Evolutionary conservation across 1,140 invertebrate genomes (phyloP).

Genomic region (Ceratina japonica): DNA sequence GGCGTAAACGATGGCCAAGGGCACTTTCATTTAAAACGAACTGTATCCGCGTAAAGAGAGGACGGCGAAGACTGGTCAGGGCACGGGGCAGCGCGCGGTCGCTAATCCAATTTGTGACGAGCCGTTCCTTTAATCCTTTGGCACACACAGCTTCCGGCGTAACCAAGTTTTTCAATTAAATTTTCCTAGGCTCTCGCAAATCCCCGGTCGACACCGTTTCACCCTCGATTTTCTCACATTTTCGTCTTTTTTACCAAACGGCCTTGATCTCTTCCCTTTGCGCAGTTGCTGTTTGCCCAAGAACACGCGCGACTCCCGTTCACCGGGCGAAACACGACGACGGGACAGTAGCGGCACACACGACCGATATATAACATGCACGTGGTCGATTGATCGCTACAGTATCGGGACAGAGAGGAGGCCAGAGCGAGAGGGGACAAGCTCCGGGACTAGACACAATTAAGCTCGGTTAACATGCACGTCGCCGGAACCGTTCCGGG

Average conservation of each 20-base stretch:
- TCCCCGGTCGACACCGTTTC: constrained; percentile 32
- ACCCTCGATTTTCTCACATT: constrained; percentile 37
- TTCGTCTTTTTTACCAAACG: not conserved
- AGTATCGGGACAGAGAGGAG: not conserved
- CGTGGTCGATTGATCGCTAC: constrained; percentile 11
- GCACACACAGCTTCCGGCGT: constrained; percentile 41
- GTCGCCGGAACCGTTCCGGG: constrained; percentile 39
- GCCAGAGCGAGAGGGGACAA: not conserved
- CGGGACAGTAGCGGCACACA: too few relatives aligned
- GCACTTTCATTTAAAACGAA: constrained; percentile 64
- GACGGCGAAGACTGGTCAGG: not conserved
- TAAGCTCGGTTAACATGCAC: constrained; percentile 46
- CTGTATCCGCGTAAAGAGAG: constrained; percentile 27
- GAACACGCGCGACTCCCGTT: not conserved
- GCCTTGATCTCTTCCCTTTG: not conserved
- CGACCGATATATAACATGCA: not conserved
- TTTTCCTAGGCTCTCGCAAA: constrained; percentile 58
- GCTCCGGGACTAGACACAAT: constrained; percentile 32
- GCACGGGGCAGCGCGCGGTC: constrained; percentile 27
- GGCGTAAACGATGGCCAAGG: constrained; percentile 55
- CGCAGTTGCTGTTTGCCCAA: not conserved
- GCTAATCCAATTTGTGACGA: constrained; percentile 61
- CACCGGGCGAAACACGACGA: not conserved
- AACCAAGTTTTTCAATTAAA: constrained; percentile 63
- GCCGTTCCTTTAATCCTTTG: constrained; percentile 64